Percentiles rank a stretch among this genome's conserved stretches.
phyloP scores from a whole-genome alignment of 92 coral and sea anemone species.

The Palythoa grandiflora region DNA sequence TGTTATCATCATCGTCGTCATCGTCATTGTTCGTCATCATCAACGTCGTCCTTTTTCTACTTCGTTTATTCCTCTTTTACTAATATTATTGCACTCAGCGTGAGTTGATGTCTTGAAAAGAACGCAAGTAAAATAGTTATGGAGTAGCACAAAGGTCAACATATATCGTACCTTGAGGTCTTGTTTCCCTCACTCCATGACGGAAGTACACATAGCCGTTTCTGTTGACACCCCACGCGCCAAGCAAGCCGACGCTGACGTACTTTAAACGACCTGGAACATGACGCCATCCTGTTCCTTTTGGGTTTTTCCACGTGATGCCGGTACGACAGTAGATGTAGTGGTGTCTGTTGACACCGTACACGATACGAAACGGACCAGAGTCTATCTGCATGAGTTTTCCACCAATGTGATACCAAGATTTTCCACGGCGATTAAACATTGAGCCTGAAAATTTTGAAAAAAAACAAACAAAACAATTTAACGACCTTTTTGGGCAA shows the following conservation, averaged over 20 bases:
- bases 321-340: slow-evolving; percentile 46
- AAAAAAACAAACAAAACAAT: no score
- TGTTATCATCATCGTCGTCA: no score
- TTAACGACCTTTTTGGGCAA: no score
- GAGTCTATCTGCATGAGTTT: slow-evolving; percentile 49
- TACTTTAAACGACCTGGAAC: slow-evolving; percentile 18
- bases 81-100: no score
- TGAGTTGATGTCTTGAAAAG: no score
- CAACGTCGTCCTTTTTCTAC: no score
- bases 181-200: not conserved
- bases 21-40: no score
- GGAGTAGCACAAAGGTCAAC: not conserved
- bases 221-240: slow-evolving; percentile 4
- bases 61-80: no score
- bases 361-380: slow-evolving; percentile 45
- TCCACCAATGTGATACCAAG: slow-evolving; percentile 16
- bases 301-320: slow-evolving; percentile 15
- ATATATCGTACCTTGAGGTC: slow-evolving; percentile 15
- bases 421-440: not conserved
- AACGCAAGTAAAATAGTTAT: not conserved
- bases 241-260: not conserved
- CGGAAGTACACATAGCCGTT: slow-evolving; percentile 21
- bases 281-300: slow-evolving; percentile 11
- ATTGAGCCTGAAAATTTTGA: not conserved
- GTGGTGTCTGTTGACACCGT: slow-evolving; percentile 35